phyloP scores from a whole-genome alignment of 2,113 vertebrate genomes.

The Motacilla alba region DNA sequence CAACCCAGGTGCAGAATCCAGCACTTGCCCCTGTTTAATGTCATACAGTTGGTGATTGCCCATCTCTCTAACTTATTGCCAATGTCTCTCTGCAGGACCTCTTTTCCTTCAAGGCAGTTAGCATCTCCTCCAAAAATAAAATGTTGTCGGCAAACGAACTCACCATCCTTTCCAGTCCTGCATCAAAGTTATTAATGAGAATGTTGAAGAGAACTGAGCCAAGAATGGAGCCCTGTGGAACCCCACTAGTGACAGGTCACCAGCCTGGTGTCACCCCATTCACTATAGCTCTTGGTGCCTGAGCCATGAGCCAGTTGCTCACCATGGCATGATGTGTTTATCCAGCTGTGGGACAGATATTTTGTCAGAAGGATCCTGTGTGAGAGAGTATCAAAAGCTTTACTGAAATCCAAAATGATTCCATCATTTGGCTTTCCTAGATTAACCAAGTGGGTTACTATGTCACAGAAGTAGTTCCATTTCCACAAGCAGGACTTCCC shows the following conservation, averaged over 20 bases:
- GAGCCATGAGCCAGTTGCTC: background rate
- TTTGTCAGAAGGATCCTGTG: background rate
- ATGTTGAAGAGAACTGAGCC: background rate
- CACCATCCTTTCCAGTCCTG: background rate
- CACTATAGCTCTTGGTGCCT: background rate
- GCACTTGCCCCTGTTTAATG: background rate
- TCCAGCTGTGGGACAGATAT: background rate
- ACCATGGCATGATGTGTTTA: accelerated
- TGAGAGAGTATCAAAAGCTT: background rate
- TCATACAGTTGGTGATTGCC: background rate
- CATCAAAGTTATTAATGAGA: background rate
- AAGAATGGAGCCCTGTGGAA: background rate
- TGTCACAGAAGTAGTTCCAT: background rate
- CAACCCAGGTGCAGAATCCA: background rate
- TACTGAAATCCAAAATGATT: background rate
- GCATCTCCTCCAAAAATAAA: background rate
- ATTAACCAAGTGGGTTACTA: background rate
- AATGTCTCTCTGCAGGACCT: background rate
- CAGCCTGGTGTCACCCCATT: background rate
- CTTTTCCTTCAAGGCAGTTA: background rate
- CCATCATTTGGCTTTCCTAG: background rate
- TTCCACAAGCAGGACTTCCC: background rate
- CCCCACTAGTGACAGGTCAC: too few species aligned
- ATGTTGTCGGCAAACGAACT: accelerated
- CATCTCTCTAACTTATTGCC: background rate